Base-by-base conservation (phyloP, 2,113 vertebrate species). In the Oryzias javanicus region DNA sequence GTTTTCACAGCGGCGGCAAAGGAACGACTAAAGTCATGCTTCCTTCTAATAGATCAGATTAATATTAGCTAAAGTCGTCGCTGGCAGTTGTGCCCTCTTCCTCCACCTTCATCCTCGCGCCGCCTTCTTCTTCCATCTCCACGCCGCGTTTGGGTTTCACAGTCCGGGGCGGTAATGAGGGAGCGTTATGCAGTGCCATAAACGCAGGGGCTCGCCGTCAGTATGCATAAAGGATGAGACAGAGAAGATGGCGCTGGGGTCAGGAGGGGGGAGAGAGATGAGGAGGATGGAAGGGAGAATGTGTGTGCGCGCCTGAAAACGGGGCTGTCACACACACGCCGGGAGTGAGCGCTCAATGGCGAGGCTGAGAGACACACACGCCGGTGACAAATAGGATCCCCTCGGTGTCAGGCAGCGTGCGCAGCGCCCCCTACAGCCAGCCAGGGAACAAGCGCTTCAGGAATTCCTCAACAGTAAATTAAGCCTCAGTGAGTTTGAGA, bases 151-250 rank as follows among this genome's bases (percentile, higher is more conserved):
- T 90, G 88, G 91, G 88, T 92, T 93, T 92, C 89, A 68, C 82
- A 93, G 91, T 92, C 90, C 90, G 87, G 89, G 91, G 89, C 67
- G 93, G 93, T 97, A 97, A 98, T 96, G 94, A 98, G 94, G 92
- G 90, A 90, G 89, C 88, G 92, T 93, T 94, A 98, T 96, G 93
- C 95, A 91, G 93, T 87, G 90, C 92, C 94, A 94, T 94, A 95
- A 90, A 96, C 92, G 59, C 81, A 90, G 93, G 91, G 91, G 92
- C 92, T 91, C 90, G 91, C 92, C 95, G 93, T 94, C 94, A 95
- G 92, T 89, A 91, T 94, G 94, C 92, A 94, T 96, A 93, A 93
- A 91, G 94, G 93, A 95, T 95, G 93, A 94, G 94, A 93, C 91
- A 89, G 92, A 90, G 93, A 91, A 92, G 92, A 91, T 93, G 89